Base-by-base conservation (phyloP, 2,888 invertebrate genomes). In the Panopea generosa region DNA sequence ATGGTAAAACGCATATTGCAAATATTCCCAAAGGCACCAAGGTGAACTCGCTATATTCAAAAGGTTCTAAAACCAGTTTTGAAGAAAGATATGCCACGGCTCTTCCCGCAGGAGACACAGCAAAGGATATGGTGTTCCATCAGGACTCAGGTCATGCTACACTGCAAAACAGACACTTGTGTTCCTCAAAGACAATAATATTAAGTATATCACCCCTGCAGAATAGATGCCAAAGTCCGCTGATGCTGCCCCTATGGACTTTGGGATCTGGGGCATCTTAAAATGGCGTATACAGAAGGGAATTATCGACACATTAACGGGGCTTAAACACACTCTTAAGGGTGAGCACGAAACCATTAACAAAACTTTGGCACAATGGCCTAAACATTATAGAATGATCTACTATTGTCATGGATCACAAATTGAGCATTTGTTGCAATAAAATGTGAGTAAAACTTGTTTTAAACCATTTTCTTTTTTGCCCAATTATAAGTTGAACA, bases 101-200 rank as follows among this genome's bases (percentile, higher is more conserved):
- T n/a, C n/a, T n/a, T n/a, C 40, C 40, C 40, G 7, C 40, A 49
- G 49, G 49, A 49, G 49, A 27, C 18, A 29, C 29, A 9, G 11
- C 50, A 29, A 66, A 66, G 22, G 29, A 38, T 20, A 71, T 71
- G 63, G 45, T 59, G 24, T 71, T 71, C 20, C 57, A 50, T 26
- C 71, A 65, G 55, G 49, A 69, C 33, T 61, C 57, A 45, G 69
- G 60, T 18, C 43, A 26, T 49, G 56, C 24, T 57, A 70, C 29
- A 50, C 50, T 9, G 26, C 70, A 9, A 70, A 61, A 70, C n/a
- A 22, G 18, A 70, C 62, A 2, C 49, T 45, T 14, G 2, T 16
- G n/a, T 61, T n/a, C 38, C 45, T 60, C 2, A 65, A 66, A 18
- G 27, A 43, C 18, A 29, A 47, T n/a, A 27, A 56, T 47, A 20